phyloP scores from a whole-genome alignment of 2,113 vertebrate genomes.

The Xyrauchen texanus region DNA sequence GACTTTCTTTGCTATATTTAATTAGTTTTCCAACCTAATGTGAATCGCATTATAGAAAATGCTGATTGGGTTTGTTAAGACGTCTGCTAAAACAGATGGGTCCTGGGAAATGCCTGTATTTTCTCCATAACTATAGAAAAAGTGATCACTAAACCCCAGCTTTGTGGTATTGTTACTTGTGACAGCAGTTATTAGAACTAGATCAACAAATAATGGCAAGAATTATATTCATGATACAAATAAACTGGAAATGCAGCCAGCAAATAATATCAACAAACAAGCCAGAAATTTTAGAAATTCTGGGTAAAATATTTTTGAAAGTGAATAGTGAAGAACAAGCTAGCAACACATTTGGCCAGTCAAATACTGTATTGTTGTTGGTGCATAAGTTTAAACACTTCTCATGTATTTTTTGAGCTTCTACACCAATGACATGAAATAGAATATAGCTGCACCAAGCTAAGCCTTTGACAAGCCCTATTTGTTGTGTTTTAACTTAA shows the following conservation, averaged over 20 bases:
- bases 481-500: neutral
- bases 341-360: too few relatives aligned
- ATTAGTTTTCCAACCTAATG: slow-evolving; percentile 17
- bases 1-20: slow-evolving; percentile 12
- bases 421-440: too few relatives aligned
- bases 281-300: neutral
- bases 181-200: neutral
- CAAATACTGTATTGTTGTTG: too few relatives aligned
- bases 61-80: slow-evolving; percentile 29
- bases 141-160: neutral
- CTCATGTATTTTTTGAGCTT: too few relatives aligned
- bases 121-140: neutral
- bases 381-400: too few relatives aligned
- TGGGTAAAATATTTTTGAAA: neutral
- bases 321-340: neutral
- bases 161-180: neutral
- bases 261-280: neutral
- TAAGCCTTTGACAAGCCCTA: neutral
- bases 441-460: neutral
- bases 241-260: neutral
- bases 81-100: slow-evolving; percentile 32
- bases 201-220: neutral
- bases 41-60: slow-evolving; percentile 19
- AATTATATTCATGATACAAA: neutral
- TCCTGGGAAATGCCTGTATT: neutral